Percentiles rank a stretch among this genome's conserved stretches.
phyloP scores from a whole-genome alignment of 2,113 vertebrate species.

The Corapipo altera region DNA sequence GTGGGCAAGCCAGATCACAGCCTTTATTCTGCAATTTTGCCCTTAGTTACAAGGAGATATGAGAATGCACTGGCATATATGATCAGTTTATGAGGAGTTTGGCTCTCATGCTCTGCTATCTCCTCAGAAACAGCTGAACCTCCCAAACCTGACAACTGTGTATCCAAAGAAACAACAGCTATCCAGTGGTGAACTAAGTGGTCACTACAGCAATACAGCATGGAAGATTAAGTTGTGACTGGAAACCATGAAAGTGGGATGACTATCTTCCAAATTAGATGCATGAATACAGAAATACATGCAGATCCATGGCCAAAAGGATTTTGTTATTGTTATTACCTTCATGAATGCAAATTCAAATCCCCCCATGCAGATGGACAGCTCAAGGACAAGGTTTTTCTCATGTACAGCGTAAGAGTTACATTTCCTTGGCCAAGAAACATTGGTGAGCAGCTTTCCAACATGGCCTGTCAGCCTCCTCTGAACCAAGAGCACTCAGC shows the following conservation, averaged over 20 bases:
- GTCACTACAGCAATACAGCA: background rate
- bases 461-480: background rate
- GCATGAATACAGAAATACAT: background rate
- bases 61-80: background rate
- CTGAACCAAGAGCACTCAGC: accelerated
- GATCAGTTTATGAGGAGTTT: background rate
- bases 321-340: background rate
- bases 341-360: background rate
- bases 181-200: background rate
- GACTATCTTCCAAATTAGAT: background rate
- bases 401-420: background rate
- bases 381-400: background rate
- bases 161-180: background rate
- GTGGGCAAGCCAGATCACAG: background rate
- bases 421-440: background rate
- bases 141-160: background rate
- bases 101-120: background rate
- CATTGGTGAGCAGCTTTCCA: background rate
- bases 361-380: background rate
- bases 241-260: background rate
- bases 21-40: background rate
- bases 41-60: background rate
- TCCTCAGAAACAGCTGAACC: background rate
- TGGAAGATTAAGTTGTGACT: background rate
- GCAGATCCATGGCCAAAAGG: background rate